Percentiles rank a stretch among this genome's conserved stretches.
Conservation (phyloP, 2,888 invertebrate genomes). For the Pammene fasciana region DNA sequence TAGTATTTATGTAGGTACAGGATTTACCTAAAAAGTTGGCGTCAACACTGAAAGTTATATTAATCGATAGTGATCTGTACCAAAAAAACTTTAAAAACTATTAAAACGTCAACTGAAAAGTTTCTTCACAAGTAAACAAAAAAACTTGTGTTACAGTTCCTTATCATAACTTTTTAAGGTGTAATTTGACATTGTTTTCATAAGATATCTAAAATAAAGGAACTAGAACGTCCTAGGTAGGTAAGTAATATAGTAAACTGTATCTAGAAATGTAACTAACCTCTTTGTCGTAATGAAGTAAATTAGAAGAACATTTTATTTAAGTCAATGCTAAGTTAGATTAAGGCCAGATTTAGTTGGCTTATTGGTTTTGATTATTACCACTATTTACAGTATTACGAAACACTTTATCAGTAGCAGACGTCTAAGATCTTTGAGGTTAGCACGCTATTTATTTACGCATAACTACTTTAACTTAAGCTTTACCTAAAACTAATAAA, state of each 20-base stretch:
- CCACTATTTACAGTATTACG: neutral
- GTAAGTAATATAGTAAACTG: neutral
- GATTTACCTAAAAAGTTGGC: too few relatives aligned
- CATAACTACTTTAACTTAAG: neutral
- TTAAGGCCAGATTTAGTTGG: conserved; percentile 3
- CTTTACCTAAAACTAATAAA: conserved; percentile 4
- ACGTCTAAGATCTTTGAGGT: neutral
- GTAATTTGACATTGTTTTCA: too few relatives aligned
- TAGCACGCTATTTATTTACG: neutral
- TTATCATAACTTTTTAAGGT: too few relatives aligned
- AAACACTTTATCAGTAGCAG: conserved; percentile 9
- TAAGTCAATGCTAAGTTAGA: conserved; percentile 1
- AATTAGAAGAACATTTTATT: neutral
- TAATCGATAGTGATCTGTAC: too few relatives aligned
- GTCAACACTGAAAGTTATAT: too few relatives aligned
- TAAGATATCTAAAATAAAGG: too few relatives aligned
- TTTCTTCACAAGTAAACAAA: too few relatives aligned
- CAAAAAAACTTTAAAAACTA: too few relatives aligned
- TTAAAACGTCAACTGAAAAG: too few relatives aligned
- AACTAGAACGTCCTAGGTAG: neutral
- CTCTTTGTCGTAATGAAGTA: neutral
- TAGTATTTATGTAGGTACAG: neutral
- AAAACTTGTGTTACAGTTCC: too few relatives aligned
- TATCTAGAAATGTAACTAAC: conserved; percentile 12
- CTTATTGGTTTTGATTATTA: conserved; percentile 9